Base-by-base conservation (phyloP, 2,888 invertebrate species). In the Ormyrus labotus region DNA sequence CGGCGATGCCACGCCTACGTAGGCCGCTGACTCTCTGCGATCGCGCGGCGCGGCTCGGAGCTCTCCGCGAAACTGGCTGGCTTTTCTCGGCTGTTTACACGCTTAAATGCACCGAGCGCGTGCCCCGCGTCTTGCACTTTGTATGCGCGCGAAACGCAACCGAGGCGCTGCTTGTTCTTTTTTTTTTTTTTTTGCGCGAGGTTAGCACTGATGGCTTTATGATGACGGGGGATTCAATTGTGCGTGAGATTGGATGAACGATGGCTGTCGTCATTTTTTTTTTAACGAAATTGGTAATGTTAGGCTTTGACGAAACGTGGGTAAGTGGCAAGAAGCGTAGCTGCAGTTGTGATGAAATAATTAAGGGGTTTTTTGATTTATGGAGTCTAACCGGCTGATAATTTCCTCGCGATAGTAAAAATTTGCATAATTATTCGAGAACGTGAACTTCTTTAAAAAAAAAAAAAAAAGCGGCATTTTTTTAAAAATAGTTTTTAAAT, bases 1-100 rank as follows among this genome's bases (percentile, higher is more conserved):
- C 50, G n/a, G 63, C 19, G 63, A 58, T 81, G 78, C 82, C 82
- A 81, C 82, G 82, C 82, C 82, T 82, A 75, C 75, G 53, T 76
- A 78, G 75, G 75, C 78, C 74, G 73, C 73, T 73, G 68, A 69
- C 75, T 77, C 73, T 47, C 3, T 68, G 34, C 4, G 34, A 34
- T 34, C 34, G 34, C 34, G 2, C 34, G 4, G 4, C 34, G 34
- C 34, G 34, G 34, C 34, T 34, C 34, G 34, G 3, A 34, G 34
- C 34, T 34, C 34, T 34, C 34, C 34, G 34, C 34, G 34, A 34
- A 19, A n/a, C 2, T 53, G 61, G 19, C 55, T 5, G 51, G 48
- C 45, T 76, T n/a, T 69, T 67, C 70, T 19, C 19, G 34, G 47
- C 63, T 69, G 57, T 81, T 73, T 71, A 70, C 70, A 68, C 70